Base-by-base conservation (phyloP, 2,797 vertebrate species). In the Sparus aurata region DNA sequence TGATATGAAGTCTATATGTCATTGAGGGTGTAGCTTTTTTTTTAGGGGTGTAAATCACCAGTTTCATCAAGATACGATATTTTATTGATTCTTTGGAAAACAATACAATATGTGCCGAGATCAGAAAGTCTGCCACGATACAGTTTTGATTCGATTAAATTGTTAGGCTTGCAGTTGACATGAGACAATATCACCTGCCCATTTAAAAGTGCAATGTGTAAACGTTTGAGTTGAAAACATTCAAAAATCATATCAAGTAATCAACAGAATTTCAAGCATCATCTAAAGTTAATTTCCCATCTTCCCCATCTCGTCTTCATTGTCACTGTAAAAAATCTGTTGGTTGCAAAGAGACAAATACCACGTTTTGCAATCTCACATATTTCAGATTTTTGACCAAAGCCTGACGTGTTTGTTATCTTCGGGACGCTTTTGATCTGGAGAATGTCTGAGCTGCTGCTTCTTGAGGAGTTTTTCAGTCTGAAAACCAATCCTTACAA, bases 281-380 rank as follows among this genome's bases (percentile, higher is more conserved):
- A 17, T 62, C 17, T 62, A 45, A 67, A 59, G 22, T 43, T 20
- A 12, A 75, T 34, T n/a, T 59, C 13, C 54, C 22, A 10, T 61
- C 49, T 23, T 59, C 4, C 20, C 16, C 1, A 3, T 34, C 13
- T 75, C 27, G 23, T 15, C 16, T 50, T 66, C 52, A 52, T 67
- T 60, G 20, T 67, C 34, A 43, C 17, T 27, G 23, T 68, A 25
- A 60, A 54, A 62, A 45, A 9, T 49, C 66, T 16, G 16, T 13
- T 49, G 12, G 0, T 49, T 5, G 20, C 47, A 52, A 38, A 11
- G 7, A 38, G 47, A 13, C 12, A 2, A 41, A 47, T 49, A 38
- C 8, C n/a, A 57, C 30, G 2, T 49, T 61, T 25, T 20, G 13
- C 15, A 13, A 13, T 41, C 18, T 49, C 10, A 54, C 5, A 61